Percentiles rank a stretch among this genome's conserved stretches.
These are phyloP conservation scores for Sebastes nivosus DNA, from an alignment of 2,797 vertebrate species.

Conservation along the genomic window DNA sequence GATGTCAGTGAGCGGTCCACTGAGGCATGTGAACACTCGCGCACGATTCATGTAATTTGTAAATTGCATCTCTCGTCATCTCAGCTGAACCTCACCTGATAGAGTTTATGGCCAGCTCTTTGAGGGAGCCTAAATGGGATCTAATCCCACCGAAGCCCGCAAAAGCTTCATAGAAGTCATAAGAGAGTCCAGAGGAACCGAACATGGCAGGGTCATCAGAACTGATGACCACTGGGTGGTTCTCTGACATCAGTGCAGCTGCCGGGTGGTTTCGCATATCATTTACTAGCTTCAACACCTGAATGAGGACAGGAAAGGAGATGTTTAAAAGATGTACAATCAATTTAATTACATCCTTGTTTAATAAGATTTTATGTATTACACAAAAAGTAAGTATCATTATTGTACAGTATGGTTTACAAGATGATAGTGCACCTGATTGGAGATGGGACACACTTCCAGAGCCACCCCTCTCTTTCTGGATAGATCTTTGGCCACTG, in stretches of 20 bases:
- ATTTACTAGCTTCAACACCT: conserved; percentile 89
- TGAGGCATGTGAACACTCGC: not conserved
- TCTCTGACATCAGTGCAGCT: conserved; percentile 85
- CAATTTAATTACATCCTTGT: not conserved
- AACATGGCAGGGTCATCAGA: conserved; percentile 90
- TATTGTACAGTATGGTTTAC: not conserved
- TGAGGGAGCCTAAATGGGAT: conserved; percentile 87
- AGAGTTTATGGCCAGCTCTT: conserved; percentile 89
- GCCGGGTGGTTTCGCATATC: conserved; percentile 91
- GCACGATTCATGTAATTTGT: not conserved
- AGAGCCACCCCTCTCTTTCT: conserved; percentile 85
- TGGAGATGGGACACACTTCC: conserved; percentile 94
- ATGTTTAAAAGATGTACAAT: not conserved
- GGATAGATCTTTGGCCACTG: conserved; percentile 81
- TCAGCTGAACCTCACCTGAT: conserved; percentile 80
- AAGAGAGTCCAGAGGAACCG: conserved; percentile 87
- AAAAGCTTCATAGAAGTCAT: conserved; percentile 93
- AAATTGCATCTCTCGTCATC: not conserved
- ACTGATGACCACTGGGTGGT: conserved; percentile 90
- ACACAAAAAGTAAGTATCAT: not conserved
- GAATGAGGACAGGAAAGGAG: not conserved
- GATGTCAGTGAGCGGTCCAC: not conserved
- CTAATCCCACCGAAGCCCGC: conserved; percentile 88
- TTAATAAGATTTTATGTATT: not conserved
- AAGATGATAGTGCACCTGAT: conserved; percentile 83